Conservation (phyloP, 2,888 invertebrate genomes). For the Ennomos fuscantarius region DNA sequence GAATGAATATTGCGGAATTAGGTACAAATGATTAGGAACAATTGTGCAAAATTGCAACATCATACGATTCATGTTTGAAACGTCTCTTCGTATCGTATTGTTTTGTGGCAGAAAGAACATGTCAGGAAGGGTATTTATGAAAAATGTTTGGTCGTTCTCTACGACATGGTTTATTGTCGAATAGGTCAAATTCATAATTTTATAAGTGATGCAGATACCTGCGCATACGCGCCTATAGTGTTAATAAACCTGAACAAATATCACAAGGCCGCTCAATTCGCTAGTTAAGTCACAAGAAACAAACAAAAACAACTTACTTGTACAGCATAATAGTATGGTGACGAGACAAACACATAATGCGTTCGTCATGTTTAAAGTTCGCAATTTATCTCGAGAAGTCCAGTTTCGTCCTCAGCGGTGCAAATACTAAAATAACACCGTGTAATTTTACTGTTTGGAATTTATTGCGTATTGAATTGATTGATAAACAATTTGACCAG, state of each 20-base stretch:
- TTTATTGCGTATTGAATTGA: conserved; percentile 67
- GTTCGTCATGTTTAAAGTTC: conserved; percentile 71
- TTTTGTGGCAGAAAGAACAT: no score
- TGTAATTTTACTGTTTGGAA: conserved; percentile 71
- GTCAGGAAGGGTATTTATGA: neutral
- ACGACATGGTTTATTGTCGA: neutral
- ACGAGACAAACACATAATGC: conserved; percentile 74
- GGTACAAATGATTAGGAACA: no score
- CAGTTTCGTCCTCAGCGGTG: conserved; percentile 53
- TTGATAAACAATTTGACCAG: conserved; percentile 69
- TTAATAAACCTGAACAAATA: conserved; percentile 49
- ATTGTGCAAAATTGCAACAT: no score
- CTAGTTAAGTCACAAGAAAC: conserved; percentile 25
- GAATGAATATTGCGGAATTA: no score
- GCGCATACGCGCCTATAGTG: no score
- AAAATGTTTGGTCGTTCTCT: neutral
- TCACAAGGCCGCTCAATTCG: conserved; percentile 35
- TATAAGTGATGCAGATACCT: no score
- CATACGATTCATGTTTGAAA: no score
- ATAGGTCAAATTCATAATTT: no score
- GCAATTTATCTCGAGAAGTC: conserved; percentile 49
- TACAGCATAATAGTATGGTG: conserved; percentile 65
- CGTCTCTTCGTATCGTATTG: no score
- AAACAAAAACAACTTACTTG: conserved; percentile 63
- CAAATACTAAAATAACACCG: conserved; percentile 63